Base-by-base conservation (phyloP, 2,797 vertebrate genomes). In the Podargus strigoides region DNA sequence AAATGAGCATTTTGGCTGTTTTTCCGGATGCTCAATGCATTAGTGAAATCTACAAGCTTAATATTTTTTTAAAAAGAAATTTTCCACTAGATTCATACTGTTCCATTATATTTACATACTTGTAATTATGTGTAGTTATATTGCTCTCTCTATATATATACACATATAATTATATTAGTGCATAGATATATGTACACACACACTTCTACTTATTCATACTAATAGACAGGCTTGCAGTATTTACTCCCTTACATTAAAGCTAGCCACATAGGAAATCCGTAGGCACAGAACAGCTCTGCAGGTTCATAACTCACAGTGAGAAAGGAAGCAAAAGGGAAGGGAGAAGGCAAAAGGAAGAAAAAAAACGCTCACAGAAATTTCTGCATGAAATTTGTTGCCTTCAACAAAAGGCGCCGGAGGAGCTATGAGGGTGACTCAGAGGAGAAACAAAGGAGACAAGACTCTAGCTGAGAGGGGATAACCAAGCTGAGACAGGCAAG, bases 391-490 rank as follows among this genome's bases (percentile, higher is more conserved):
- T 85, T 19, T 81, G 32, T 74, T 94, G 89, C 66, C 28, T 79
- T 87, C 6, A 17, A 64, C 41, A 74, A 82, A 68, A 72, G 50
- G 36, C 24, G 12, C 34, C 13, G 26, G 44, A 50, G 26, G 44
- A 50, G 49, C 49, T 66, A 74, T 1, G 18, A 53, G 32, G n/a
- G 30, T 90, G 87, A 72, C 72, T 68, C 84, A 72, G 77, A 85
- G 68, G 72, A 85, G 60, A 93, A 49, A 12, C 0, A 1, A 42
- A 66, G 78, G 50, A 83, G 41, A 16, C 56, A 76, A 73, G 64
- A 60, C 72, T 94, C 90, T 94, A 58, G 56, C 59, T 96, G 39
- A 58, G 86, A 77, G 68, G 14, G 36, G 69, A 68, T 55, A 93
- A 90, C 89, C 77, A 85, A 76, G 49, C 22, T 24, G 28, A 91